Base-by-base conservation (phyloP, 1,140 invertebrate species). In the Lepidostoma basale region DNA sequence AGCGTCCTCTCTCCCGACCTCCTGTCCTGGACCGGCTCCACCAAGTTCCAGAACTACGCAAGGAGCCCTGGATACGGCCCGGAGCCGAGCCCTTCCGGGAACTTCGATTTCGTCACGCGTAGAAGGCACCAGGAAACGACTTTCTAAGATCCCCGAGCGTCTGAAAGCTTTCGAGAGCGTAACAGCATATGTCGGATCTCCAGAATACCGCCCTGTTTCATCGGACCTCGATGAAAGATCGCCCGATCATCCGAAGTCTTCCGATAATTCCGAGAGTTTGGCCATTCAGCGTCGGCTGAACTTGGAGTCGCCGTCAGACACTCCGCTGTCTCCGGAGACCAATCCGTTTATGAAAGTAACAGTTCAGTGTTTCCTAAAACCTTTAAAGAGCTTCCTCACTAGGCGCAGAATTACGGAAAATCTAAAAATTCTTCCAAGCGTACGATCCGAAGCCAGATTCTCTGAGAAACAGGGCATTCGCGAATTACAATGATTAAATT, bases 31-130 rank as follows among this genome's bases (percentile, higher is more conserved):
- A 59, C 9, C 54, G 40, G 22, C 36, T 59, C 36, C n/a, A n/a
- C n/a, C 49, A 59, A 40, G 54, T 59, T 59, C 18, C 54, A 59
- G 36, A 59, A 59, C 54, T 59, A 59, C 54, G 36, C 54, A 18
- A 59, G 54, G 22, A 59, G 54, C 22, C 54, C 54, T 3, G 36
- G 54, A 0, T 59, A 59, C 36, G 36, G 36, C n/a, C 36, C 54
- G 9, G 30, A 3, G 18, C 22, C 16, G 16, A 20, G 20, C 18
- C 30, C 54, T 6, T 59, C 54, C 14, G 23, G 30, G 2, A 45
- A 1, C 20, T 59, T 59, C 6, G 54, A 59, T 39, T 59, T 59
- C 30, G 14, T 20, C 20, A 6, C 30, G 10, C 10, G 22, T n/a
- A n/a, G 28, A 14, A 36, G 54, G 22, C 40, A 23, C 10, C 33